Conservation (phyloP, 2,888 invertebrate species). For the Andrena bicolor region DNA sequence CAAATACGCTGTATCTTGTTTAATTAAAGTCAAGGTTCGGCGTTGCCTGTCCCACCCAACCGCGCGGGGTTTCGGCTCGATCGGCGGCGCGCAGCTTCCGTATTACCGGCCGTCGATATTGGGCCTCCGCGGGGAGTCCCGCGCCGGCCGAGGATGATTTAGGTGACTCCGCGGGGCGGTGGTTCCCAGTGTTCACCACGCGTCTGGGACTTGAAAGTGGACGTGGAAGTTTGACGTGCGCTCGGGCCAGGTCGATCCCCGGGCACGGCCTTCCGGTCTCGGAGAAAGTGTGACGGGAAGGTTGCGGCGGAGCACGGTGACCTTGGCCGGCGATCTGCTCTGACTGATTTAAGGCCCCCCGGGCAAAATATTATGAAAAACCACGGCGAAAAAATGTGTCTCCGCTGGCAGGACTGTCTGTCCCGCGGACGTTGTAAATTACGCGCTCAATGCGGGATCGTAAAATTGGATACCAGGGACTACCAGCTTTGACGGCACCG, state of each 20-base stretch:
- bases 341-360: slow-evolving; percentile 29
- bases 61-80: background rate
- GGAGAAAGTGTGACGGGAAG: slow-evolving; percentile 37
- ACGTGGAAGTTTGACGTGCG: slow-evolving; percentile 42
- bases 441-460: slow-evolving; percentile 77
- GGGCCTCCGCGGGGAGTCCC: background rate
- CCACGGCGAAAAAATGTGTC: slow-evolving; percentile 39
- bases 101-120: background rate
- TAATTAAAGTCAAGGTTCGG: slow-evolving; percentile 61
- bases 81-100: slow-evolving; percentile 27
- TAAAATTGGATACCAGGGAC: slow-evolving; percentile 78
- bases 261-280: slow-evolving; percentile 40
- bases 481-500: slow-evolving; percentile 76
- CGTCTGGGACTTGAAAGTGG: slow-evolving; percentile 48
- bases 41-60: background rate
- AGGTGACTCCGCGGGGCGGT: background rate
- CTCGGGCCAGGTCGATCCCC: slow-evolving; percentile 34
- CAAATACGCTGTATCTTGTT: slow-evolving; percentile 68
- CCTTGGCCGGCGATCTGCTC: slow-evolving; percentile 44
- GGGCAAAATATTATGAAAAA: slow-evolving; percentile 57
- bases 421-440: slow-evolving; percentile 78
- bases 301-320: background rate
- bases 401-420: slow-evolving; percentile 49
- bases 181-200: background rate
- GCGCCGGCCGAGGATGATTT: background rate